These are phyloP conservation scores for Rhinogobio ventralis DNA, from an alignment of 2,797 vertebrate genomes.

Conservation along the genomic window DNA sequence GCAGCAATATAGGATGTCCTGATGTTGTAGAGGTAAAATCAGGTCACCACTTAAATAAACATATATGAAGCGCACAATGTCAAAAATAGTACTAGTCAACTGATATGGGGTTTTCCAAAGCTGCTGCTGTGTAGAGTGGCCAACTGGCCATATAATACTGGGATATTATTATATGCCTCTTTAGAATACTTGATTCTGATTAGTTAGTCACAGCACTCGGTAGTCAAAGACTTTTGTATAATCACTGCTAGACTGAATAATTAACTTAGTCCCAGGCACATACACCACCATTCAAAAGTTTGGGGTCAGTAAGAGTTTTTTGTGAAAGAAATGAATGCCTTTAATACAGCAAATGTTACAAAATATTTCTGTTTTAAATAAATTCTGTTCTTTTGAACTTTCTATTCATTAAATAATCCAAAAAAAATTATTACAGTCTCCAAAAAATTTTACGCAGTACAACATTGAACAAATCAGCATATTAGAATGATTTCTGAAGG, in stretches of 20 bases:
- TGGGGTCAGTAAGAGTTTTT: neutral
- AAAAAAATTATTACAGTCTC: neutral
- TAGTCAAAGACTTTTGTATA: neutral
- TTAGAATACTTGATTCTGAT: constrained; percentile 1
- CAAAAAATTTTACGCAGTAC: neutral
- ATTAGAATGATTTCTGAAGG: neutral
- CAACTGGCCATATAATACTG: neutral
- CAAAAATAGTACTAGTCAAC: constrained; percentile 4
- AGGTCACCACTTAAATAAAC: constrained; percentile 18
- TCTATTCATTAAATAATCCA: neutral
- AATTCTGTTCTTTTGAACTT: neutral
- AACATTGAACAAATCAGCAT: neutral
- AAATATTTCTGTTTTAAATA: neutral
- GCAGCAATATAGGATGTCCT: neutral
- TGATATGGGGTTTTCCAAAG: constrained; percentile 31
- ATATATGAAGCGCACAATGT: neutral
- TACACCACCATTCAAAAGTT: neutral
- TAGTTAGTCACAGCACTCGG: neutral
- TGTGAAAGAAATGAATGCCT: neutral
- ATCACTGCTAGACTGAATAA: neutral
- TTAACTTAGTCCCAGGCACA: neutral
- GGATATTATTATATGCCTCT: neutral
- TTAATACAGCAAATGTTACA: neutral
- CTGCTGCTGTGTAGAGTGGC: neutral
- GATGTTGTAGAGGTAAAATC: neutral